Conservation (phyloP, 2,888 invertebrate genomes). For the Dynastes hyllus region DNA sequence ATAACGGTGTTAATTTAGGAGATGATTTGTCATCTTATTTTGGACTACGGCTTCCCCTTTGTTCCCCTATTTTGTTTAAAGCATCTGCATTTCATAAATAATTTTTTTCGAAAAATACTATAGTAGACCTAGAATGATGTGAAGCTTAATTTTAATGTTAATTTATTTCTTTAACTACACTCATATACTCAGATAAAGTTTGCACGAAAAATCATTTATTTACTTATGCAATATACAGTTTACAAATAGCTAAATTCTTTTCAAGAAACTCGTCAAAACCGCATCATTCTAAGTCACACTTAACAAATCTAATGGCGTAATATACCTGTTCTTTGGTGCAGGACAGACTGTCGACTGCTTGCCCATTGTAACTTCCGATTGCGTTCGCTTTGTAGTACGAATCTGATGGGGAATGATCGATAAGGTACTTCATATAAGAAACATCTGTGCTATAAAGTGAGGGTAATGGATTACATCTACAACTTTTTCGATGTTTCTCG, state of each 20-base stretch:
- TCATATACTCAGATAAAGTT: background rate
- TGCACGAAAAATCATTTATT: slow-evolving; percentile 5
- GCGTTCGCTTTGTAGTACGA: slow-evolving; percentile 44
- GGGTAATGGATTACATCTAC: slow-evolving; percentile 4
- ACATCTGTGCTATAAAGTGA: slow-evolving; percentile 25
- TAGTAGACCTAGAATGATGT: slow-evolving; percentile 38
- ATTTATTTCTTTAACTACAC: background rate
- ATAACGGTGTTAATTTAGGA: too few species aligned
- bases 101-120: too few species aligned
- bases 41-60: too few species aligned
- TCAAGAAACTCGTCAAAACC: background rate
- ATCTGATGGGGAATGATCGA: slow-evolving; percentile 38
- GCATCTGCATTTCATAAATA: too few species aligned
- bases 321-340: slow-evolving; percentile 42
- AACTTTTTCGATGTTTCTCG: slow-evolving; percentile 3
- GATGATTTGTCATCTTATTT: too few species aligned
- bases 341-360: background rate
- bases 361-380: slow-evolving; percentile 2
- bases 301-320: slow-evolving; percentile 36
- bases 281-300: slow-evolving; percentile 38
- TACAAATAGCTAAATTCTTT: background rate
- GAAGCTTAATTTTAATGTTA: background rate
- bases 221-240: slow-evolving; percentile 12
- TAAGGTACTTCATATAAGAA: slow-evolving; percentile 44
- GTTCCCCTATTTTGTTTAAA: too few species aligned